A percentile compares a stretch with the other conserved stretches of the same genome.
These are phyloP conservation scores for Allacma fusca DNA, from an alignment of 2,888 invertebrate species.

Conservation along the genomic window DNA sequence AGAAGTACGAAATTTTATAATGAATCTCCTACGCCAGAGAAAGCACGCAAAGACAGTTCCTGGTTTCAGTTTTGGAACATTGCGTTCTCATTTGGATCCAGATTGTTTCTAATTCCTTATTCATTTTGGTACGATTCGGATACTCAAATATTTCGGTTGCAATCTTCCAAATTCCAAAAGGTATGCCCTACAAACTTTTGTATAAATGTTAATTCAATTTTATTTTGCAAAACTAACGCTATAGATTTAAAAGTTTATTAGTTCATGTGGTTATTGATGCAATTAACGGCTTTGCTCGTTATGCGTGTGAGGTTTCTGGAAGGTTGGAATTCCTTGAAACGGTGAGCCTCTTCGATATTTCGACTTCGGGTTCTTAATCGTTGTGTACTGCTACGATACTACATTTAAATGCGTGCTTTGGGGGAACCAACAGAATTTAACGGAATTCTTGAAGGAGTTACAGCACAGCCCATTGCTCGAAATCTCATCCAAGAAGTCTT, in stretches of 20 bases:
- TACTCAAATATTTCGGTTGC: neutral
- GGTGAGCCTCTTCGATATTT: slow-evolving; percentile 18
- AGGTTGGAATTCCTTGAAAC: neutral
- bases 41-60: too few relatives aligned
- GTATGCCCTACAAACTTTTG: neutral
- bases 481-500: slow-evolving; percentile 2
- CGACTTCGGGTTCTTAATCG: slow-evolving; percentile 30
- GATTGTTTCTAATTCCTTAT: too few relatives aligned
- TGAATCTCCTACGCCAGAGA: too few relatives aligned
- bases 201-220: too few relatives aligned
- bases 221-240: slow-evolving; percentile 3
- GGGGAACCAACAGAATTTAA: too few relatives aligned
- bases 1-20: too few relatives aligned
- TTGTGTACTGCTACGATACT: slow-evolving; percentile 34
- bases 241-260: neutral
- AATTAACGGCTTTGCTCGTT: neutral
- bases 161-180: neutral
- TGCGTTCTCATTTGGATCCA: too few relatives aligned
- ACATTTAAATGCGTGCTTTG: too few relatives aligned
- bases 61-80: too few relatives aligned
- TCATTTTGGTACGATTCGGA: too few relatives aligned
- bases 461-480: too few relatives aligned
- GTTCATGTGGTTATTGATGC: slow-evolving; percentile 17
- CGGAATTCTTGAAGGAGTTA: too few relatives aligned
- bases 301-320: slow-evolving; percentile 27